Percentiles rank a stretch among this genome's conserved stretches.
phyloP scores from a whole-genome alignment of 2,797 vertebrate species.

The Xyrichtys novacula region DNA sequence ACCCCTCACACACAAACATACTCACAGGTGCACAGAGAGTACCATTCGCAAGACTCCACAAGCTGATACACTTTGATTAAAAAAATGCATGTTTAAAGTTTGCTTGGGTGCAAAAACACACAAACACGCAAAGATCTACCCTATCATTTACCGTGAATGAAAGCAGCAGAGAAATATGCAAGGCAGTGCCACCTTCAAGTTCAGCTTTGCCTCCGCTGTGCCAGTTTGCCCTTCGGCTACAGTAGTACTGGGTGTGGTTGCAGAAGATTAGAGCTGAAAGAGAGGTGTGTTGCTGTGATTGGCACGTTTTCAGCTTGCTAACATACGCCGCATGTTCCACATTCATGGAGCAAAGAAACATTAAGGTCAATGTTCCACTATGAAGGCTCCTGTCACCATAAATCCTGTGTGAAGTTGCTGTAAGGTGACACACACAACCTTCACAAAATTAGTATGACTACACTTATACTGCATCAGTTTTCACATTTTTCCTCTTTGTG shows the following conservation, averaged over 20 bases:
- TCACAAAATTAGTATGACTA: not conserved
- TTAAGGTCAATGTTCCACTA: not conserved
- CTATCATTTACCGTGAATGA: constrained; percentile 3
- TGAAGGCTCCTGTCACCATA: not conserved
- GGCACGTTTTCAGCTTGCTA: constrained; percentile 16
- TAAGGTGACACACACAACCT: not conserved
- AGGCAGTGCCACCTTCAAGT: constrained; percentile 11
- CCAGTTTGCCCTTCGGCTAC: constrained; percentile 53
- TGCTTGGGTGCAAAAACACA: not conserved
- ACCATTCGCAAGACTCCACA: not conserved
- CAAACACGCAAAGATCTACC: not conserved
- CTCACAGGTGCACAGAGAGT: not conserved
- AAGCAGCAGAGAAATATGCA: constrained; percentile 13
- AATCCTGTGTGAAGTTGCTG: too few species aligned
- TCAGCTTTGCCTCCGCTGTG: constrained; percentile 35
- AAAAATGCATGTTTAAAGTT: not conserved
- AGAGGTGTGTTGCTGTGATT: constrained; percentile 13
- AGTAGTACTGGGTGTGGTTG: constrained; percentile 56
- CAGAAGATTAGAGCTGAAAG: constrained; percentile 17
- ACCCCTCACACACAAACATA: not conserved
- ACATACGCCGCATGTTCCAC: constrained; percentile 8
- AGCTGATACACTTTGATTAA: not conserved
- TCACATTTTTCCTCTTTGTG: not conserved
- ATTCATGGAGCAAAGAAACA: constrained; percentile 8
- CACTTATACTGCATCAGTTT: not conserved